Conservation (phyloP, 2,888 invertebrate species). For the Acrocyrtus sp. region DNA sequence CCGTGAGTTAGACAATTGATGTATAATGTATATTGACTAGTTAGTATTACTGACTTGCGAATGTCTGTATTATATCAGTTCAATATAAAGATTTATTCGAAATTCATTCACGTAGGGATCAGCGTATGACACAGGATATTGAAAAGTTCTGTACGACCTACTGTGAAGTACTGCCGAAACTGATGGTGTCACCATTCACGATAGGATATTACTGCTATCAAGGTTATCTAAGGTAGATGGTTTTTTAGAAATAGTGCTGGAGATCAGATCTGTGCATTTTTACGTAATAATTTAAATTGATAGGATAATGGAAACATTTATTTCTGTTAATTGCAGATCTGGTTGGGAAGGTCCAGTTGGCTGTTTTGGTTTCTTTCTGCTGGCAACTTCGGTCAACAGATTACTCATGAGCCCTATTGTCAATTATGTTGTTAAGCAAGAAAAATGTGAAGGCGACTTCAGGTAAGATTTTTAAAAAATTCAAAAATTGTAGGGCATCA, state of each 20-base stretch:
- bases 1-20: constrained; percentile 49
- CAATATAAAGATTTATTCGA: too few relatives aligned
- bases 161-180: constrained; percentile 60
- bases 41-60: too few relatives aligned
- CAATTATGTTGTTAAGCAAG: constrained; percentile 69
- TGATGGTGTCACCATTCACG: constrained; percentile 68
- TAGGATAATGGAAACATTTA: neutral
- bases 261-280: too few relatives aligned
- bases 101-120: constrained; percentile 56
- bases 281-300: neutral
- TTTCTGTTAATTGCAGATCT: constrained; percentile 65
- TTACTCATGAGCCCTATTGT: constrained; percentile 71
- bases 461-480: constrained; percentile 65
- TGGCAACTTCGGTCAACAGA: constrained; percentile 70
- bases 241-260: neutral
- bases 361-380: constrained; percentile 69
- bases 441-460: constrained; percentile 71
- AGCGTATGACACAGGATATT: constrained; percentile 62
- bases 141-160: constrained; percentile 60
- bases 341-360: constrained; percentile 71
- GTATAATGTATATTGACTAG: too few relatives aligned
- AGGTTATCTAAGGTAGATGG: constrained; percentile 67
- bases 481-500: neutral
- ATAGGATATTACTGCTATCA: constrained; percentile 71
- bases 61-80: too few relatives aligned